Conservation (phyloP, 1,140 invertebrate species). For the Drosophila ercepeae region DNA sequence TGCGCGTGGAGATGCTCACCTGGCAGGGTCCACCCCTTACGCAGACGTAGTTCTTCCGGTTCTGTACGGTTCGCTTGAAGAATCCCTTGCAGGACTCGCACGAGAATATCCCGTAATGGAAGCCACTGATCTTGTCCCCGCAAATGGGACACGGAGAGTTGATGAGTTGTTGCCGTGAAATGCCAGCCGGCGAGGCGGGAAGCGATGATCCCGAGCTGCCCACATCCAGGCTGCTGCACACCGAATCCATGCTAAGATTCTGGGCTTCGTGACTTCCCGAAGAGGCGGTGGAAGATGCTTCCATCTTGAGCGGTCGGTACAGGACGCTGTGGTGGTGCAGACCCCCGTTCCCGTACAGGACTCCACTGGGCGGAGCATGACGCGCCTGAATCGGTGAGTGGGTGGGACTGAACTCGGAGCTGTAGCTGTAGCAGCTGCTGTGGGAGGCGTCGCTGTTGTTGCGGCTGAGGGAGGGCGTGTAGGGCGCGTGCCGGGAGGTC, state of each 20-base stretch:
- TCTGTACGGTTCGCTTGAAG: slow-evolving; percentile 99
- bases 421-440: slow-evolving; percentile 91
- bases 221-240: slow-evolving; percentile 25
- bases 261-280: slow-evolving; percentile 57
- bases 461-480: slow-evolving; percentile 92
- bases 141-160: slow-evolving; percentile 96
- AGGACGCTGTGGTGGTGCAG: slow-evolving; percentile 85
- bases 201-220: slow-evolving; percentile 31
- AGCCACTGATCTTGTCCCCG: slow-evolving; percentile 97
- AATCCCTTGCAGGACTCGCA: slow-evolving; percentile 99
- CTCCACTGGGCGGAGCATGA: slow-evolving; percentile 61
- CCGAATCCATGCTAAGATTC: slow-evolving; percentile 70
- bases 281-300: slow-evolving; percentile 13
- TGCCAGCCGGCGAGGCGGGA: slow-evolving; percentile 87
- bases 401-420: slow-evolving; percentile 90
- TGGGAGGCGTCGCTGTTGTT: slow-evolving; percentile 96
- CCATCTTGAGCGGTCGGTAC: slow-evolving; percentile 83
- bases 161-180: slow-evolving; percentile 92
- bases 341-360: slow-evolving; percentile 83
- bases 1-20: slow-evolving; percentile 95
- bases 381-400: slow-evolving; percentile 92
- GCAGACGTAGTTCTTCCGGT: slow-evolving; percentile 98
- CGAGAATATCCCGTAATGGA: slow-evolving; percentile 98
- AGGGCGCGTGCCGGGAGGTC: slow-evolving; percentile 90
- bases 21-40: slow-evolving; percentile 95